A percentile compares a stretch with the other conserved stretches of the same genome.
These are phyloP conservation scores for Andricus curvator DNA, from an alignment of 2,888 invertebrate species.

Conservation along the genomic window DNA sequence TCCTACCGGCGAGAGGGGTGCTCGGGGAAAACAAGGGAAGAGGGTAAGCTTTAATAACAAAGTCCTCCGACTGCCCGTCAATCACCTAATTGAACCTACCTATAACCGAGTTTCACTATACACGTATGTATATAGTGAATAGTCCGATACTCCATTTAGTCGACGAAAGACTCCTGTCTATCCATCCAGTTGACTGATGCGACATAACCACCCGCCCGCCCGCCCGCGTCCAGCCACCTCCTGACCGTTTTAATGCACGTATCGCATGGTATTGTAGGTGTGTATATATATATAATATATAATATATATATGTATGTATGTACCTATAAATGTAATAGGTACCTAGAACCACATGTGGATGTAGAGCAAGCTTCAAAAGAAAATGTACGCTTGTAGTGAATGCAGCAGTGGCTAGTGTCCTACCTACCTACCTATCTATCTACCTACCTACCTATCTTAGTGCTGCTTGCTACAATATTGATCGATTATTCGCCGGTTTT, in stretches of 20 bases:
- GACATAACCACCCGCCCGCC: not conserved
- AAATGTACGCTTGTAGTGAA: slow-evolving; percentile 12
- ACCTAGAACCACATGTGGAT: not conserved
- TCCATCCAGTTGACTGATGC: not conserved
- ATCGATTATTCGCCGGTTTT: slow-evolving; percentile 2
- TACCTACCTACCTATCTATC: not conserved
- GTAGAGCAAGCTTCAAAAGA: not conserved
- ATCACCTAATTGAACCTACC: slow-evolving; percentile 31
- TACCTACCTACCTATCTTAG: not conserved
- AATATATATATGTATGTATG: not conserved
- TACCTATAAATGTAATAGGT: not conserved
- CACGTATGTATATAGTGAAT: not conserved
- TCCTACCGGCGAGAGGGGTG: slow-evolving; percentile 91
- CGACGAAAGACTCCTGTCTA: not conserved
- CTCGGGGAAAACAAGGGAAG: slow-evolving; percentile 95
- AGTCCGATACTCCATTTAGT: not conserved
- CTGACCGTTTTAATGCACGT: not conserved
- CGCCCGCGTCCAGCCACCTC: not conserved
- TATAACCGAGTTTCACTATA: slow-evolving; percentile 42
- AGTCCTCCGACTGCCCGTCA: slow-evolving; percentile 69
- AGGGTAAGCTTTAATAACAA: slow-evolving; percentile 86
- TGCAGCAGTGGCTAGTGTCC: slow-evolving; percentile 3
- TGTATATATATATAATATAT: too few relatives aligned
- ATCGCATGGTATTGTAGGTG: not conserved
- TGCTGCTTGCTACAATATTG: not conserved